Conservation (phyloP, 2,797 vertebrate species). For the Leuciscus waleckii region DNA sequence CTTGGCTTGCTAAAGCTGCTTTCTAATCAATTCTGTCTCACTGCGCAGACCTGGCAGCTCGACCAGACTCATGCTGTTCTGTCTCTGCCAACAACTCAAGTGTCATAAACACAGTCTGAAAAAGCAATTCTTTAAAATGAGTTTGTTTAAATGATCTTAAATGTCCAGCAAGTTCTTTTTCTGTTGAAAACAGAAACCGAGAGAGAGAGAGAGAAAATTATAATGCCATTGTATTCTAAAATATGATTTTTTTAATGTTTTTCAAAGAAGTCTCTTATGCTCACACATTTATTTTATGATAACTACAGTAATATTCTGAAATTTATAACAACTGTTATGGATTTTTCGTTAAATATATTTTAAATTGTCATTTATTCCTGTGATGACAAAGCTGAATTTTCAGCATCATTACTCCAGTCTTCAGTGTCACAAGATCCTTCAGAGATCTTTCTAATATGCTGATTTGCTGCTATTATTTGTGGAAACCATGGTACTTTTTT, state of each 20-base stretch:
- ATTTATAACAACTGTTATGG: not conserved
- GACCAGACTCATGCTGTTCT: conserved; percentile 73
- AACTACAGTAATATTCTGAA: not conserved
- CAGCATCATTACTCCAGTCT: not conserved
- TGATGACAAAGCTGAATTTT: not conserved
- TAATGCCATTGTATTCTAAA: not conserved
- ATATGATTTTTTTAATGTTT: not conserved
- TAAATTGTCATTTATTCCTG: not conserved
- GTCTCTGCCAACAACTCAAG: conserved; percentile 73
- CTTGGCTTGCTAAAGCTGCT: conserved; percentile 67
- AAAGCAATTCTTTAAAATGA: not conserved
- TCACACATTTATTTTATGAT: not conserved
- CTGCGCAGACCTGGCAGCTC: conserved; percentile 70
- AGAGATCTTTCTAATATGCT: not conserved
- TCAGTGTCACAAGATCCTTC: not conserved
- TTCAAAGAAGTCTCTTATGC: not conserved
- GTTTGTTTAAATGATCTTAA: not conserved
- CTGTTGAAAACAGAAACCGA: not conserved
- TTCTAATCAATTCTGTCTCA: conserved; percentile 73
- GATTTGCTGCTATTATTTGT: not conserved
- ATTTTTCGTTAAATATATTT: not conserved
- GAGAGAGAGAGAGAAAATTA: no score
- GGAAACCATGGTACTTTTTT: no score
- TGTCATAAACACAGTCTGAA: not conserved
- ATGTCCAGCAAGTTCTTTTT: not conserved